A percentile compares a stretch with the other conserved stretches of the same genome.
Conservation (phyloP, 2,797 vertebrate species). For the Falco peregrinus region DNA sequence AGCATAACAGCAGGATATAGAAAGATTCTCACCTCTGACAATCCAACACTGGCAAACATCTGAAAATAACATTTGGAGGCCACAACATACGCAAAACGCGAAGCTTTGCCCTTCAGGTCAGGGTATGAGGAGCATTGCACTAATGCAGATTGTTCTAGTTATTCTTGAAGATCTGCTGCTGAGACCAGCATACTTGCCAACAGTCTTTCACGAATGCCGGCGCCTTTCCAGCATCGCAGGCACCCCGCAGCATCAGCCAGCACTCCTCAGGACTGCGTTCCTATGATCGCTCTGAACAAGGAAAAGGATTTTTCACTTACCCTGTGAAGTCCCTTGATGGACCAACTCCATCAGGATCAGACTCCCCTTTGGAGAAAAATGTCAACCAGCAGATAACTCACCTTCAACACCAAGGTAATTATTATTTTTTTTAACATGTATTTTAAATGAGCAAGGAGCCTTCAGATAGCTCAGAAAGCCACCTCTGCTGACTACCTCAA, state of each 20-base stretch:
- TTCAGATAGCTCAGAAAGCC: background rate
- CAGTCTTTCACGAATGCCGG: background rate
- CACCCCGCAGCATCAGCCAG: too few relatives aligned
- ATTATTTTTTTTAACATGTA: too few relatives aligned
- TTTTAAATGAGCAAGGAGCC: background rate
- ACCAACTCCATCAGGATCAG: background rate
- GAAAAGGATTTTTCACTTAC: background rate
- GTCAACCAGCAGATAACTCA: background rate
- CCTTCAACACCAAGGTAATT: background rate
- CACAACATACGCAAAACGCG: rapidly evolving
- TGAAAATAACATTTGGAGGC: background rate
- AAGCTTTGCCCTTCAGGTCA: background rate
- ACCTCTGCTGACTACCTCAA: background rate
- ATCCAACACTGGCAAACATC: background rate
- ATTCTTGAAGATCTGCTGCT: background rate
- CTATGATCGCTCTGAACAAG: background rate
- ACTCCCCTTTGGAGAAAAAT: background rate
- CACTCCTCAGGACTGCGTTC: background rate
- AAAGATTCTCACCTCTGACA: background rate
- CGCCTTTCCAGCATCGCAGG: rapidly evolving
- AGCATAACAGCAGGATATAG: rapidly evolving
- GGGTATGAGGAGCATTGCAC: rapidly evolving
- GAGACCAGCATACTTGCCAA: rapidly evolving
- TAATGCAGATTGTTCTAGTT: background rate
- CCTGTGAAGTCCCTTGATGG: background rate